Conservation (phyloP, 2,797 vertebrate genomes). For the Tokudaia muenninki region DNA sequence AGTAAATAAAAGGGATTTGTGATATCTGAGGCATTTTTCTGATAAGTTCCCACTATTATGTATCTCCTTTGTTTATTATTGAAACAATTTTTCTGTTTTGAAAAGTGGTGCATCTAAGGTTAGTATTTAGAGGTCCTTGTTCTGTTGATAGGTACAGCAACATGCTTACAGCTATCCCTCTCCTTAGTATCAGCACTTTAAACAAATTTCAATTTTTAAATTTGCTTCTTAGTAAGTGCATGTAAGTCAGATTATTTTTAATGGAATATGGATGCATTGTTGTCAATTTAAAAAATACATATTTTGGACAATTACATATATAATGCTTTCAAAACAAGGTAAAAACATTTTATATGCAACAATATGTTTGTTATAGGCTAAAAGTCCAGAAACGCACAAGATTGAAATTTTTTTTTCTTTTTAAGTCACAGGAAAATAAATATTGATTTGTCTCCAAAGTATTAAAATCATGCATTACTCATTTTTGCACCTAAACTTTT, state of each 20-base stretch:
- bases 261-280: conserved; percentile 54
- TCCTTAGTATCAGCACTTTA: conserved; percentile 77
- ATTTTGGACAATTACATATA: conserved; percentile 75
- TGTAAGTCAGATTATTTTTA: conserved; percentile 55
- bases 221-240: conserved; percentile 61
- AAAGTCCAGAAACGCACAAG: conserved; percentile 66
- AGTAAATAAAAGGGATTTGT: too few species aligned
- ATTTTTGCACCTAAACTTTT: conserved; percentile 76
- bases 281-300: conserved; percentile 71
- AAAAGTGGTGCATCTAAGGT: background rate
- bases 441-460: conserved; percentile 73
- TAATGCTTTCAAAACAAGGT: conserved; percentile 74
- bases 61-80: background rate
- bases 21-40: too few species aligned
- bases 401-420: conserved; percentile 70
- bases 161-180: conserved; percentile 48
- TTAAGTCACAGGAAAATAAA: conserved; percentile 72
- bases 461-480: conserved; percentile 78
- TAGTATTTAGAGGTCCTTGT: conserved; percentile 65
- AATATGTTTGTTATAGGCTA: conserved; percentile 78
- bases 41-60: too few species aligned
- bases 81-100: background rate
- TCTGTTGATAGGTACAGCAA: conserved; percentile 57
- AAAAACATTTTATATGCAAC: conserved; percentile 77
- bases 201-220: conserved; percentile 76